Base-by-base conservation (phyloP, 2,888 invertebrate genomes). In the Platycnemis pennipes region DNA sequence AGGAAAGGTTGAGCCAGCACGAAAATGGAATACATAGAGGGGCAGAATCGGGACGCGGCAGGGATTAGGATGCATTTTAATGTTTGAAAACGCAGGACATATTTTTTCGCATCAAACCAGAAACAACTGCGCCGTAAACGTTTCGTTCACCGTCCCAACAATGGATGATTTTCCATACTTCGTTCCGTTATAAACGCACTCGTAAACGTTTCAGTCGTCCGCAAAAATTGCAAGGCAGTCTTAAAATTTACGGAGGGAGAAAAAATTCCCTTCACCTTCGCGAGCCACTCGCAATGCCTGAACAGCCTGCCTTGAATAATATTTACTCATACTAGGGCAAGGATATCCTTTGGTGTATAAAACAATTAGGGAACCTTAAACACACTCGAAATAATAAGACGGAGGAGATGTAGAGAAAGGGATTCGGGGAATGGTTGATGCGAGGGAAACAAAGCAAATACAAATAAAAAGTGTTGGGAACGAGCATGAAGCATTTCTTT, bases 331-430 rank as follows among this genome's bases (percentile, higher is more conserved):
- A n/a, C n/a, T n/a, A n/a, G n/a, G n/a, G n/a, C n/a, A 19, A 49
- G 49, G 19, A 63, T 26, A 22, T 8, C 5, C n/a, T 53, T 53
- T 89, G 53, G 42, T 31, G n/a, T 26, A n/a, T n/a, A 56, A 56
- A 91, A 91, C 91, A 91, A 91, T 91, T 69, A 69, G 45, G 26
- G 26, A 44, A 49, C 16, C 56, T 42, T 53, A 37, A 37, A 89
- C 37, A 89, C 37, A 37, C n/a, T 19, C 31, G 19, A 19, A 56
- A 42, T 42, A 56, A 56, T 42, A n/a, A 13, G 42, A 19, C 4
- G 42, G n/a, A 56, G 26, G 56, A n/a, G 53, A 37, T 11, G 45
- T 13, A 56, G 56, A 8, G n/a, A 44, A 5, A 77, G 31, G 77
- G 13, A 31, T 13, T 53, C 7, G 63, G n/a, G n/a, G n/a, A 26